Evolutionary conservation across 1,140 invertebrate genomes (phyloP), one percentile per base, ranked within the genome.

Genomic region (Drosophila chauvacae): DNA sequence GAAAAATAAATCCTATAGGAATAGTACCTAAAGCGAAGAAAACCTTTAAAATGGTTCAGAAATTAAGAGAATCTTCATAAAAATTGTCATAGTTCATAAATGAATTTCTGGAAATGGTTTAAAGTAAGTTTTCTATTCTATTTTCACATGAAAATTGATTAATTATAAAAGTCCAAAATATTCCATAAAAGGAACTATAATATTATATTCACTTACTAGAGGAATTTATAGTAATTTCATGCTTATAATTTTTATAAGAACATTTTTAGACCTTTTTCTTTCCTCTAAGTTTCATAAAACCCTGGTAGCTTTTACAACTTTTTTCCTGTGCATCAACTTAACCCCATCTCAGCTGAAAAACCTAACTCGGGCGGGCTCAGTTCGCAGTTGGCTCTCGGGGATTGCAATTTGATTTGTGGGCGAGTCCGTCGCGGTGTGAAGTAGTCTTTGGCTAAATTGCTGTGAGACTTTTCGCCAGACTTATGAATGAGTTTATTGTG

Each of bases 381-480:
- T 55, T 70, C 50, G 26, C 44, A 20, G 16, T 30, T 20, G 62
- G 26, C 66, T 72, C 69, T 58, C 37, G 69, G 69, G 69, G 69
- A 60, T 72, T 72, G 69, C 69, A 72, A 72, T 72, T 72, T 72
- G 69, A 72, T 72, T 72, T 72, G 69, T 72, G 69, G 69, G 66
- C 69, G 55, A 59, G 50, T 69, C 47, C 60, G 53, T 59, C 42
- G 69, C 66, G 66, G 69, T 72, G 69, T 72, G 69, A 72, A 72
- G 66, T 50, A 72, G 66, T 50, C 69, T 72, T 51, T 47, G 23
- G 66, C 69, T 51, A 72, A 72, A 72, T 72, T 72, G 69, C 69
- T 72, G 69, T 72, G 69, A 72, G 69, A 72, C 66, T 71, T 58
- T 58, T 41, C 44, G 65, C 51, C 65, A 59, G 69, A 72, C 69